A percentile compares a stretch with the other conserved stretches of the same genome.
phyloP scores from a whole-genome alignment of 2,113 vertebrate species.

The Phoenicopterus ruber region DNA sequence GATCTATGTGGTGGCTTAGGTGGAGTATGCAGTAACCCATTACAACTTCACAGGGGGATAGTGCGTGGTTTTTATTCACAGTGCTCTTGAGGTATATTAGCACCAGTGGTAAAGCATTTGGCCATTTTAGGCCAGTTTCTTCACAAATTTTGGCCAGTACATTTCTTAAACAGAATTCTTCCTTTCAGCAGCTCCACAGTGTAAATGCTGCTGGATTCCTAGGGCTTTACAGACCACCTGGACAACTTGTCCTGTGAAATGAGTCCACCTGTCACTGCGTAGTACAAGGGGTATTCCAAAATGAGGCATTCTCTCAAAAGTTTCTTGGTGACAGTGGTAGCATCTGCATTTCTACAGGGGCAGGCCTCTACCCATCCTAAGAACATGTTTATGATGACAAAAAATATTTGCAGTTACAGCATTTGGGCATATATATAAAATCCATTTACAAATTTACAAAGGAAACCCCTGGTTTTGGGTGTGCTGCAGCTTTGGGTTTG shows the following conservation, averaged over 20 bases:
- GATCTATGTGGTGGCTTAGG: neutral
- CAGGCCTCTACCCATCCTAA: neutral
- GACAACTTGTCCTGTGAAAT: neutral
- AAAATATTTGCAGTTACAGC: neutral
- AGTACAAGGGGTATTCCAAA: neutral
- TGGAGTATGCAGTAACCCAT: neutral
- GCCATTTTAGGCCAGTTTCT: neutral
- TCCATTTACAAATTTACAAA: neutral
- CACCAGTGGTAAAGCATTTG: neutral
- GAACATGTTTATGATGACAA: neutral
- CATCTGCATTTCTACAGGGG: neutral
- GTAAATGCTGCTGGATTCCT: neutral
- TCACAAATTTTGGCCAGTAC: neutral
- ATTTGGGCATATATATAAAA: neutral
- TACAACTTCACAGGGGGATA: neutral
- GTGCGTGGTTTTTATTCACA: rapidly evolving
- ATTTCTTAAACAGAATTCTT: neutral
- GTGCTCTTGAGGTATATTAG: neutral
- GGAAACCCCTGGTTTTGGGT: neutral
- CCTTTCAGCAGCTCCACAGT: neutral
- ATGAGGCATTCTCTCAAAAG: neutral
- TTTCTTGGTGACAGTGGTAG: neutral
- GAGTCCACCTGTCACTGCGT: neutral
- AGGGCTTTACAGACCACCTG: neutral
- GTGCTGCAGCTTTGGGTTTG: neutral